A percentile compares a stretch with the other conserved stretches of the same genome.
These are phyloP conservation scores for Bombus haemorrhoidalis DNA, from an alignment of 1,140 invertebrate genomes.

Conservation along the genomic window DNA sequence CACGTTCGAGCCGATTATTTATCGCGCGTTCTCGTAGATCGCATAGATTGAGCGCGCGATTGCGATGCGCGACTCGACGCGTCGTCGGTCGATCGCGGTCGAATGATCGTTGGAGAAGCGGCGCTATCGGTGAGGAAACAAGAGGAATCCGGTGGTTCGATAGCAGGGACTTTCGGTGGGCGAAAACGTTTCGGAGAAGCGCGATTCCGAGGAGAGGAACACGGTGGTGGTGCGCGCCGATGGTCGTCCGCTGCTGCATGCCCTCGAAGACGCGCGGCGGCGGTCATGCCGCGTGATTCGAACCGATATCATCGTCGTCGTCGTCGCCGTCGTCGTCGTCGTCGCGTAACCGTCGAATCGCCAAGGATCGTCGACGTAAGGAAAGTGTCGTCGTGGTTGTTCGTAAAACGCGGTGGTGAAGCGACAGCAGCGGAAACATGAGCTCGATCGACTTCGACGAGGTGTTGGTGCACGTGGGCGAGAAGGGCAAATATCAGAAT, in stretches of 20 bases:
- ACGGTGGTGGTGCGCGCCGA: conserved; percentile 1
- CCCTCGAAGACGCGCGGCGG: conserved; percentile 56
- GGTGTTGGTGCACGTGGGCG: conserved; percentile 86
- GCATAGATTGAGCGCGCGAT: neutral
- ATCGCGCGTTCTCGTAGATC: neutral
- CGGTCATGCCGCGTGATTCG: conserved; percentile 67
- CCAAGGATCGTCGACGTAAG: conserved; percentile 40
- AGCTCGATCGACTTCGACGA: conserved; percentile 87
- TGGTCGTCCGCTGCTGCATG: conserved; percentile 12
- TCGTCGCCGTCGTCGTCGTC: conserved; percentile 39
- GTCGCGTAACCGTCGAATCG: conserved; percentile 57
- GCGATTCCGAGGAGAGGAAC: conserved; percentile 10
- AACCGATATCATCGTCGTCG: conserved; percentile 45
- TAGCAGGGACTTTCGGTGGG: neutral
- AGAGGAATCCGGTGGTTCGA: neutral
- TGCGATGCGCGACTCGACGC: neutral
- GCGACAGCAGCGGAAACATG: conserved; percentile 74
- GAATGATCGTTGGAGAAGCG: neutral
- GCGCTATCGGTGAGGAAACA: neutral
- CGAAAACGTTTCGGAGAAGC: conserved; percentile 5
- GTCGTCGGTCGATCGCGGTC: neutral
- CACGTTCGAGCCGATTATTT: neutral
- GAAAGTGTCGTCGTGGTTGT: conserved; percentile 26
- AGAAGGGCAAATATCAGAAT: conserved; percentile 87
- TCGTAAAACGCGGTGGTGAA: conserved; percentile 37